Percentiles rank a stretch among this genome's conserved stretches.
Evolutionary conservation across 2,888 invertebrate genomes (phyloP).

Genomic region (Caenorhabditis japonica): DNA sequence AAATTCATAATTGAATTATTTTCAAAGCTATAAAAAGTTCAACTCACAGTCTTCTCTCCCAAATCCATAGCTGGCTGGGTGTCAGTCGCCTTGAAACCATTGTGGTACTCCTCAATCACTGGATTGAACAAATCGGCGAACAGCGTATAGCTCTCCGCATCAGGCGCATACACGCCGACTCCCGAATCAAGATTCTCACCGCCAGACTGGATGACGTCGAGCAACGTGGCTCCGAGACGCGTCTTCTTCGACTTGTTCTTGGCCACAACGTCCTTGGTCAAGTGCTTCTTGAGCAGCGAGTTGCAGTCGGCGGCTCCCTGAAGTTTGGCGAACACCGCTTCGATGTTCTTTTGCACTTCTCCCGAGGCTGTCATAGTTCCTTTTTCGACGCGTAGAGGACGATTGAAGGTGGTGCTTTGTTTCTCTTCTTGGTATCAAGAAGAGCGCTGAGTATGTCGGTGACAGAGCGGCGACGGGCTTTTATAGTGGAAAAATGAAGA

Average conservation of each 20-base stretch:
- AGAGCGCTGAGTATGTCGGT: too few species aligned
- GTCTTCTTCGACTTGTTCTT: constrained; percentile 87
- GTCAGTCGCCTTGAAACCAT: constrained; percentile 80
- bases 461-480: too few species aligned
- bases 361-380: constrained; percentile 49
- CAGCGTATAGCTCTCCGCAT: constrained; percentile 92
- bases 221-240: constrained; percentile 89
- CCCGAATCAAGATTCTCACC: constrained; percentile 94
- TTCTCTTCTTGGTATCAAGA: too few species aligned
- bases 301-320: constrained; percentile 83
- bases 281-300: constrained; percentile 94
- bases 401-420: too few species aligned
- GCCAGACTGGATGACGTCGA: constrained; percentile 94
- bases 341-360: constrained; percentile 49
- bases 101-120: constrained; percentile 92
- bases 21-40: too few species aligned
- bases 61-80: constrained; percentile 93
- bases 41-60: constrained; percentile 82
- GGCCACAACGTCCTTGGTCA: constrained; percentile 84
- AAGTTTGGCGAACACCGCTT: constrained; percentile 58
- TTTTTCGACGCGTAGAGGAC: too few species aligned
- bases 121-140: constrained; percentile 94
- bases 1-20: background rate
- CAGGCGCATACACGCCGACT: constrained; percentile 95
- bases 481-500: too few species aligned